Percentiles rank a stretch among this genome's conserved stretches.
phyloP scores from a whole-genome alignment of 2,888 invertebrate species.

The Trachelus stipa region DNA sequence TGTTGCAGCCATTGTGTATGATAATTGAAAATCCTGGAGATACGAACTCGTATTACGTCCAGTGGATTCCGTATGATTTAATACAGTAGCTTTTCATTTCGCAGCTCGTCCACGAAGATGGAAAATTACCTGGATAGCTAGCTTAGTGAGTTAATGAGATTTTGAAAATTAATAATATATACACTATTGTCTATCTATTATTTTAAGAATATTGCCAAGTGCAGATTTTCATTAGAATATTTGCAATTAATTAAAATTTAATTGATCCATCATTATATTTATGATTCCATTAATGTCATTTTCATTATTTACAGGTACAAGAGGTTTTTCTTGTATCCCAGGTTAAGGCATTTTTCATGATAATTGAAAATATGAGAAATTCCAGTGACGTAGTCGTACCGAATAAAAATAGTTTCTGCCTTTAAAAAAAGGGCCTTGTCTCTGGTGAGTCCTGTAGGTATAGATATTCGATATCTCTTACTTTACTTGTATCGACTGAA shows the following conservation, averaged over 20 bases:
- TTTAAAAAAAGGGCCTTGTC: not conserved
- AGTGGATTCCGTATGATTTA: not conserved
- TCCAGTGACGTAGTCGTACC: conserved; percentile 10
- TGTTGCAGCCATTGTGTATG: conserved; percentile 46
- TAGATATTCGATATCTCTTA: conserved; percentile 10
- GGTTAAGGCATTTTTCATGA: not conserved
- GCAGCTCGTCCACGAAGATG: not conserved
- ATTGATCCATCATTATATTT: not conserved
- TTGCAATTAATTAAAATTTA: not conserved
- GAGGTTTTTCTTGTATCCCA: not conserved
- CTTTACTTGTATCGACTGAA: conserved; percentile 15
- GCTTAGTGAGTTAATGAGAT: not conserved
- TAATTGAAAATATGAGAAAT: conserved; percentile 8
- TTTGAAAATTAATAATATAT: not conserved
- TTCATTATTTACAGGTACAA: not conserved
- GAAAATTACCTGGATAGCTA: not conserved
- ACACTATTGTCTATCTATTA: not conserved
- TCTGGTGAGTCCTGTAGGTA: not conserved
- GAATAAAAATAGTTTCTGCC: not conserved
- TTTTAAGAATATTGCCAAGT: not conserved
- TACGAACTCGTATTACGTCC: conserved; percentile 26
- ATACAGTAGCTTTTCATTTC: not conserved
- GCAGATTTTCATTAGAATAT: not conserved
- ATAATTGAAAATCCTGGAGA: conserved; percentile 53
- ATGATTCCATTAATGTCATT: not conserved